phyloP scores from a whole-genome alignment of 2,113 vertebrate species.

The Myrmecobius fasciatus region DNA sequence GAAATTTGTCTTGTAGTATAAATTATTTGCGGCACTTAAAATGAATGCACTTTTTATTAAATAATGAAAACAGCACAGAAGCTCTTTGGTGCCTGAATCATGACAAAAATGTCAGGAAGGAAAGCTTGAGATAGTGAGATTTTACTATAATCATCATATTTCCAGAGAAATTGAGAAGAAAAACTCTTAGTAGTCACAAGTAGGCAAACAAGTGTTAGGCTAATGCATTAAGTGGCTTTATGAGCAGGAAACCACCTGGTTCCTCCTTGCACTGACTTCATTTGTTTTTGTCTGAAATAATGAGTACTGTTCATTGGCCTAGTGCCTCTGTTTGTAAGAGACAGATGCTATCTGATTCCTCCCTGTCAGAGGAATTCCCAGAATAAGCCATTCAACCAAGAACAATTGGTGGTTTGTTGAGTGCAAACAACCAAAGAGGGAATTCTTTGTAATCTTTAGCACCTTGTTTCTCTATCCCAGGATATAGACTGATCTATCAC shows the following conservation, averaged over 20 bases:
- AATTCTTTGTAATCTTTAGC: conserved; percentile 35
- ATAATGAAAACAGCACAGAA: background rate
- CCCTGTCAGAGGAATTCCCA: conserved; percentile 71
- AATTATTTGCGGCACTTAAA: background rate
- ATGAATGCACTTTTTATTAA: background rate
- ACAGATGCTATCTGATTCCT: conserved; percentile 74
- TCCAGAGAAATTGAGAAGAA: conserved; percentile 36
- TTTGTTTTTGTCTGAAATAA: conserved; percentile 69
- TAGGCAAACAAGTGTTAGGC: background rate
- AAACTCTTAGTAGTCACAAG: background rate
- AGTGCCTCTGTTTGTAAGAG: conserved; percentile 64
- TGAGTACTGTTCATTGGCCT: conserved; percentile 64
- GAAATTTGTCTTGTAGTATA: conserved; percentile 10
- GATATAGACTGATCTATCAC: background rate
- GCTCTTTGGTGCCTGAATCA: background rate
- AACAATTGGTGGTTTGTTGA: conserved; percentile 72
- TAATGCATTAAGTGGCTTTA: conserved; percentile 2
- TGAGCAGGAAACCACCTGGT: conserved; percentile 62
- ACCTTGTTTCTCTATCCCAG: conserved; percentile 35
- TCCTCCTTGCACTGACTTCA: conserved; percentile 68
- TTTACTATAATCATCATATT: conserved; percentile 33
- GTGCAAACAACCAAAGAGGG: conserved; percentile 41
- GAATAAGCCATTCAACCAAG: conserved; percentile 65
- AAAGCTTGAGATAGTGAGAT: background rate
- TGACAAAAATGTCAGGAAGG: background rate